These are phyloP conservation scores for Xanthorhoe spadicearia DNA, from an alignment of 2,888 invertebrate species.

Conservation along the genomic window DNA sequence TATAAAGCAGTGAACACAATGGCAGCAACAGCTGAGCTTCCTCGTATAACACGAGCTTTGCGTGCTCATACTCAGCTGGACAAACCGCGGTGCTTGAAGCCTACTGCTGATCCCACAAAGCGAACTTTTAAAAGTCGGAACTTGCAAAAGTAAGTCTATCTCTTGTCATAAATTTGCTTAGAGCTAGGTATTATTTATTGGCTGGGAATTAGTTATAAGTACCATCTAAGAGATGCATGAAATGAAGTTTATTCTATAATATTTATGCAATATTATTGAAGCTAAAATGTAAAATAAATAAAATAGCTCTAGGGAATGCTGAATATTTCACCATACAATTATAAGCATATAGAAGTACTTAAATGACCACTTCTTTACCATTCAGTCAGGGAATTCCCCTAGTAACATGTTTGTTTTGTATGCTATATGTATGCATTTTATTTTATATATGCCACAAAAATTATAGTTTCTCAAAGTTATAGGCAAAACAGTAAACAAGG, in stretches of 20 bases:
- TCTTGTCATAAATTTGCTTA: too few relatives aligned
- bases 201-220: too few relatives aligned
- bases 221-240: too few relatives aligned
- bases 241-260: too few relatives aligned
- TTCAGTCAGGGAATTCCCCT: constrained; percentile 20
- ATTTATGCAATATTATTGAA: too few relatives aligned
- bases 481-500: too few relatives aligned
- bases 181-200: too few relatives aligned
- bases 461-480: too few relatives aligned
- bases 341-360: neutral
- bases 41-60: constrained; percentile 87
- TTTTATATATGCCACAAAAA: too few relatives aligned
- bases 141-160: constrained; percentile 64
- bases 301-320: too few relatives aligned
- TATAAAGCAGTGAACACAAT: constrained; percentile 7
- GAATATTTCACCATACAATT: too few relatives aligned
- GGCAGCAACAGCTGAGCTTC: constrained; percentile 63
- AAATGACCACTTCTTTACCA: neutral
- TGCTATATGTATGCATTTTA: neutral
- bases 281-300: too few relatives aligned
- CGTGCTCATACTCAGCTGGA: constrained; percentile 86
- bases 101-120: constrained; percentile 53
- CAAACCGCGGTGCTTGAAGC: constrained; percentile 75
- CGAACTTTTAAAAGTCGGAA: constrained; percentile 42
- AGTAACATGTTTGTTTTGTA: neutral